These are phyloP conservation scores for Chloroceryle inda DNA, from an alignment of 2,797 vertebrate genomes.

Conservation along the genomic window DNA sequence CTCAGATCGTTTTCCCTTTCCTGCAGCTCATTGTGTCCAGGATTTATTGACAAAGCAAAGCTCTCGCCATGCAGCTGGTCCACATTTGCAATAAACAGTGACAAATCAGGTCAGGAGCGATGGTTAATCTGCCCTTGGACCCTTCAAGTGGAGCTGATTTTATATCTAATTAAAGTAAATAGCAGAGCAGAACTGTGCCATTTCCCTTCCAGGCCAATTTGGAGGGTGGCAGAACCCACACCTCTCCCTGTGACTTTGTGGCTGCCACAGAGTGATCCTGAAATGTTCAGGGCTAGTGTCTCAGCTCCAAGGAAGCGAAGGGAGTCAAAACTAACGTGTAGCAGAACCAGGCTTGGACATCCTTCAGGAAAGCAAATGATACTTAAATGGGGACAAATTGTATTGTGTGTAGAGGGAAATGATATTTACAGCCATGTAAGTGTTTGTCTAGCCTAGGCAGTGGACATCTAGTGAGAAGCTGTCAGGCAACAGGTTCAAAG, in stretches of 20 bases:
- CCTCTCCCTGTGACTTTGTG: neutral
- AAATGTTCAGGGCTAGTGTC: neutral
- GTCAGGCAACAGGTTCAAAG: neutral
- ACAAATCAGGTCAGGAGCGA: neutral
- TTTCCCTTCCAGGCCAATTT: neutral
- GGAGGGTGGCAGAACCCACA: neutral
- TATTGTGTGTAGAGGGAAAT: fast-evolving
- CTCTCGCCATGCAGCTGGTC: fast-evolving
- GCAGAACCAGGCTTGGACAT: neutral
- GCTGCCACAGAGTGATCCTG: neutral
- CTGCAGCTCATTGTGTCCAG: neutral
- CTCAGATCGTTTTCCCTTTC: neutral
- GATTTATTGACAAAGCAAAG: conserved; percentile 48
- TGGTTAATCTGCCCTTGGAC: neutral
- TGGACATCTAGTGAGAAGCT: neutral
- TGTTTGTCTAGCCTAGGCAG: neutral
- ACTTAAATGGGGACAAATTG: neutral
- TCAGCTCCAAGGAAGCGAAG: neutral
- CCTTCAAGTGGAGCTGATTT: neutral
- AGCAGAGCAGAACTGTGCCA: neutral
- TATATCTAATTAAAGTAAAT: neutral
- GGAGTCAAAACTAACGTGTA: fast-evolving
- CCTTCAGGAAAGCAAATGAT: neutral
- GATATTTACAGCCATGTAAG: neutral
- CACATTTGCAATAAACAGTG: neutral